These are phyloP conservation scores for Apostichopus californicus DNA, from an alignment of 35 echinoderm and acorn worm genomes.

Conservation along the genomic window DNA sequence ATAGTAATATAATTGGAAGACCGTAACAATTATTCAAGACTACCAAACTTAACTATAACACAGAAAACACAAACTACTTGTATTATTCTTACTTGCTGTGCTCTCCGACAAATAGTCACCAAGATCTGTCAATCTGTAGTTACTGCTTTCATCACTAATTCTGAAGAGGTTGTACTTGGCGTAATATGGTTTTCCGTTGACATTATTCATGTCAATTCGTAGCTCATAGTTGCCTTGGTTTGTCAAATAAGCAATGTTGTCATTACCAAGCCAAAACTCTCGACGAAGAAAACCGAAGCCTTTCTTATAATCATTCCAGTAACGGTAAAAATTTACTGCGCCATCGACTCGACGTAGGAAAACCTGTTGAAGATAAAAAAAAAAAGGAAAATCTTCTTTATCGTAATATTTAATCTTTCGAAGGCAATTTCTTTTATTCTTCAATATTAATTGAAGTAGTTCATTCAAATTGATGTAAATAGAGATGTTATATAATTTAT, in stretches of 20 bases:
- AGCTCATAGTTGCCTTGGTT: slow-evolving; percentile 20
- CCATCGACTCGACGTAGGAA: slow-evolving; percentile 15
- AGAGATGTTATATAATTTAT: neutral
- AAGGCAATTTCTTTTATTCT: neutral
- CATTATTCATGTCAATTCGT: neutral
- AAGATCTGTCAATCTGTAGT: neutral
- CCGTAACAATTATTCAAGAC: no score
- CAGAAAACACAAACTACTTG: no score
- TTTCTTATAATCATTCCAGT: slow-evolving; percentile 9
- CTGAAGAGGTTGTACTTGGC: slow-evolving; percentile 5
- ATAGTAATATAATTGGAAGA: no score
- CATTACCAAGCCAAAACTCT: slow-evolving; percentile 24
- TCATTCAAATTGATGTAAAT: no score
- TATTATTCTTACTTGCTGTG: neutral
- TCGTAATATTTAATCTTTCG: no score
- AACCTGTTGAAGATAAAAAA: neutral
- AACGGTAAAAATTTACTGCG: slow-evolving; percentile 25
- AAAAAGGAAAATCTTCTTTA: neutral
- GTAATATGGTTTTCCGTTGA: neutral
- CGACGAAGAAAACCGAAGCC: slow-evolving; percentile 19
- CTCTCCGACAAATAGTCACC: neutral
- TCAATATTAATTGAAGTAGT: neutral
- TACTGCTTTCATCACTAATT: slow-evolving; percentile 6
- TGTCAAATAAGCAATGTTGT: slow-evolving; percentile 17
- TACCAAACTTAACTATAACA: no score